Evolutionary conservation across 2,113 vertebrate genomes (phyloP).

Genomic region (Dasyurus viverrinus): DNA sequence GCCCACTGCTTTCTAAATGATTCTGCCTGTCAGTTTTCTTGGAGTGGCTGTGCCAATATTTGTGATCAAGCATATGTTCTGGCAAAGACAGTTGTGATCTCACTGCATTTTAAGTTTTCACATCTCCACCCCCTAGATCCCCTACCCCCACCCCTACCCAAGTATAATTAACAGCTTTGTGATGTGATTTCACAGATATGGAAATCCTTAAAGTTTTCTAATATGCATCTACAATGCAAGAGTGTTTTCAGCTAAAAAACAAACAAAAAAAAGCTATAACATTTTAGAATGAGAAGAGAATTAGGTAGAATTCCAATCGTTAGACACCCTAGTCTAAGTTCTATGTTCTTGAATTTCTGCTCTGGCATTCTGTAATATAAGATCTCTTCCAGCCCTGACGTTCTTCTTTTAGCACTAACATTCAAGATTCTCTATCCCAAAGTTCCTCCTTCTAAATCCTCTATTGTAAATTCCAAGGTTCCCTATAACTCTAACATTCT

Average conservation of each 20-base stretch:
- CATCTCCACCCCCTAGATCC: conserved; percentile 45
- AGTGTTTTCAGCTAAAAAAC: conserved; percentile 58
- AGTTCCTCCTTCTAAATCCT: neutral
- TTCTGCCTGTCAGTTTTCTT: conserved; percentile 65
- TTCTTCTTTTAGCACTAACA: neutral
- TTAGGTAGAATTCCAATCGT: neutral
- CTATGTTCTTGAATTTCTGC: neutral
- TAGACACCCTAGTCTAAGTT: neutral
- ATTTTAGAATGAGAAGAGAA: neutral
- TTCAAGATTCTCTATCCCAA: neutral
- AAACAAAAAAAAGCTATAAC: neutral
- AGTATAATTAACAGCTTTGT: conserved; percentile 62
- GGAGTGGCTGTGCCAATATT: conserved; percentile 74
- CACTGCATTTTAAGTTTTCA: conserved; percentile 66
- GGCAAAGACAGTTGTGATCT: conserved; percentile 62
- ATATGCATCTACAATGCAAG: conserved; percentile 56
- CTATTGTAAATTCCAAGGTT: neutral
- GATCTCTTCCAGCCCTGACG: neutral
- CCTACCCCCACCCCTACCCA: conserved; percentile 14
- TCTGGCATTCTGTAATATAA: neutral
- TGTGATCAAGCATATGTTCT: conserved; percentile 71
- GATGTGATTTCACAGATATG: conserved; percentile 57
- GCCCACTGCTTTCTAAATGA: conserved; percentile 42
- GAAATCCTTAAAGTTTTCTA: conserved; percentile 55
- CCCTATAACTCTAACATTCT: neutral